phyloP scores from a whole-genome alignment of 2,113 vertebrate genomes.

The Periophthalmus modestus region DNA sequence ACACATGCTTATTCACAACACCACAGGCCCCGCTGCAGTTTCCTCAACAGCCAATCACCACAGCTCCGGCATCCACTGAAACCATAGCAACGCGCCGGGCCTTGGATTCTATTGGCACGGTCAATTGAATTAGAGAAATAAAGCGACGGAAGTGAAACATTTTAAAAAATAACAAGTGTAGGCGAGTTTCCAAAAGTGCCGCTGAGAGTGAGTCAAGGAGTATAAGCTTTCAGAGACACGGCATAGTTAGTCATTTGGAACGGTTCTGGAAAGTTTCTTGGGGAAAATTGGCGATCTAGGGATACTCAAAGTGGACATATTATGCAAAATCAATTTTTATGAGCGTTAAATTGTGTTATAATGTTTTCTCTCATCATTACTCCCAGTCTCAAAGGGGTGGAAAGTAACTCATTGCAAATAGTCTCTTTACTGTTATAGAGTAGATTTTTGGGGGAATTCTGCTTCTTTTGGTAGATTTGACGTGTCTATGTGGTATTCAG shows the following conservation, averaged over 20 bases:
- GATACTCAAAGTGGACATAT: no score
- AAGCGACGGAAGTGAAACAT: slow-evolving; percentile 65
- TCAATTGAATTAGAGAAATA: slow-evolving; percentile 49
- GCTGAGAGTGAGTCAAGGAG: slow-evolving; percentile 27
- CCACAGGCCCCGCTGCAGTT: slow-evolving; percentile 40
- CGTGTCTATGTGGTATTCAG: no score
- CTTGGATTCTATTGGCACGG: slow-evolving; percentile 65
- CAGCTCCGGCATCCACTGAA: slow-evolving; percentile 52
- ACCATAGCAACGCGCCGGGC: slow-evolving; percentile 70
- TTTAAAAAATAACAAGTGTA: slow-evolving; percentile 40
- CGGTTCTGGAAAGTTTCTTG: no score
- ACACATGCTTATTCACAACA: slow-evolving; percentile 60
- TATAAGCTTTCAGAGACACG: slow-evolving; percentile 15
- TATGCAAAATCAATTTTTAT: no score
- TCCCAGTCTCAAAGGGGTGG: no score
- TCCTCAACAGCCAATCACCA: slow-evolving; percentile 65
- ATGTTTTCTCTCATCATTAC: no score
- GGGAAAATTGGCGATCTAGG: no score
- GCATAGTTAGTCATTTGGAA: not conserved
- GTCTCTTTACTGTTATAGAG: no score
- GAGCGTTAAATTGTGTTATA: no score
- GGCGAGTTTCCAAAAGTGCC: slow-evolving; percentile 39
- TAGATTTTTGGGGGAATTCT: no score
- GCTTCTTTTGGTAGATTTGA: no score
- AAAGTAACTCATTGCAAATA: no score